phyloP scores from a whole-genome alignment of 2,797 vertebrate genomes.

The Rhodeus uyekii region DNA sequence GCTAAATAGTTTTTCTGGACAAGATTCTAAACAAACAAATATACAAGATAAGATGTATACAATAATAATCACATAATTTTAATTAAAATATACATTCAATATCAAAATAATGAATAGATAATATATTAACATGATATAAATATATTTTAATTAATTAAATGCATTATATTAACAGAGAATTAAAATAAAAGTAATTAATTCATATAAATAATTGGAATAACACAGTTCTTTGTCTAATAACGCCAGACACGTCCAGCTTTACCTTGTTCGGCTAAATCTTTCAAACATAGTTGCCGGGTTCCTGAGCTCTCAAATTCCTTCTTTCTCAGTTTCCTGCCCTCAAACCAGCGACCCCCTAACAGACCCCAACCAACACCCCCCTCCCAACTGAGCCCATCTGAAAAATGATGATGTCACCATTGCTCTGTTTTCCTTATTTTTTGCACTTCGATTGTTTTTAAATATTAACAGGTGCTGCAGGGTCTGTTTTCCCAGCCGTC shows the following conservation, averaged over 20 bases:
- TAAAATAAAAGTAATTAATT: background rate
- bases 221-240: background rate
- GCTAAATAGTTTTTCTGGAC: background rate
- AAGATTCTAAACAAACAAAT: constrained; percentile 5
- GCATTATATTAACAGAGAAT: background rate
- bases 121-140: background rate
- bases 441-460: constrained; percentile 67
- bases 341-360: constrained; percentile 65
- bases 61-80: background rate
- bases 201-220: background rate
- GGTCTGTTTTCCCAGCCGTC: constrained; percentile 54
- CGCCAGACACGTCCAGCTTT: constrained; percentile 61
- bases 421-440: constrained; percentile 55
- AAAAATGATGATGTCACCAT: constrained; percentile 78
- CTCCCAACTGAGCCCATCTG: constrained; percentile 66
- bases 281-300: constrained; percentile 77
- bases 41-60: background rate
- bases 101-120: background rate
- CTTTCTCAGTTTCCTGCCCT: constrained; percentile 75
- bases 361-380: constrained; percentile 66
- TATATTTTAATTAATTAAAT: background rate
- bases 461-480: constrained; percentile 73
- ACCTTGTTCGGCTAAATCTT: constrained; percentile 63
- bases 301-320: constrained; percentile 77
- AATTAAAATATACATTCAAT: background rate